Evolutionary conservation across 1,140 invertebrate species (phyloP).

Genomic region (Aphidius gifuensis): DNA sequence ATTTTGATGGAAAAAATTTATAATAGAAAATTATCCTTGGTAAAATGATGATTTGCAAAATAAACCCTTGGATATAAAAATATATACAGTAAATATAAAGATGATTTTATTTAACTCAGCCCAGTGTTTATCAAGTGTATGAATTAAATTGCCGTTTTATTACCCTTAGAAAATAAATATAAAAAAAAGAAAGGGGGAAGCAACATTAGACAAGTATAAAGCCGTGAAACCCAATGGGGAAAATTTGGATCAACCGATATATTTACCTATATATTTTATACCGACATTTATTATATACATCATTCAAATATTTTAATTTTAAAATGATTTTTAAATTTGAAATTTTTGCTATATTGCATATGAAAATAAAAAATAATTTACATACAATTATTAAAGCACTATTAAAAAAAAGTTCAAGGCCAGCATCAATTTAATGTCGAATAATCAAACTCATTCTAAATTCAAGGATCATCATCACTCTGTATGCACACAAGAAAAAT

Average conservation of each 20-base stretch:
- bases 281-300: no score
- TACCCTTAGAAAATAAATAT: constrained; percentile 39
- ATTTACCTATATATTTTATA: not conserved
- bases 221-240: not conserved
- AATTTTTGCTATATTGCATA: no score
- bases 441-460: constrained; percentile 16
- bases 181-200: constrained; percentile 14
- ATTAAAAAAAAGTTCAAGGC: constrained; percentile 14
- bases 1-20: no score
- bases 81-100: no score
- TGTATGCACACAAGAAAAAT: constrained; percentile 3
- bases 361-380: not conserved
- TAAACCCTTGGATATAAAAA: constrained; percentile 37
- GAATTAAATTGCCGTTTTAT: constrained; percentile 58
- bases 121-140: constrained; percentile 52
- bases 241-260: constrained; percentile 17
- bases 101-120: constrained; percentile 18
- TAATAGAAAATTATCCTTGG: no score
- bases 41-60: constrained; percentile 51
- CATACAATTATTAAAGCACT: not conserved
- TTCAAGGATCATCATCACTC: constrained; percentile 18
- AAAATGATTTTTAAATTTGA: no score
- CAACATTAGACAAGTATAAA: not conserved
- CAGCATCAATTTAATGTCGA: not conserved
- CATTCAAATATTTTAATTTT: no score